Percentiles rank a stretch among this genome's conserved stretches.
Conservation (phyloP, 1,140 invertebrate species). For the Drosophila bifasciata region DNA sequence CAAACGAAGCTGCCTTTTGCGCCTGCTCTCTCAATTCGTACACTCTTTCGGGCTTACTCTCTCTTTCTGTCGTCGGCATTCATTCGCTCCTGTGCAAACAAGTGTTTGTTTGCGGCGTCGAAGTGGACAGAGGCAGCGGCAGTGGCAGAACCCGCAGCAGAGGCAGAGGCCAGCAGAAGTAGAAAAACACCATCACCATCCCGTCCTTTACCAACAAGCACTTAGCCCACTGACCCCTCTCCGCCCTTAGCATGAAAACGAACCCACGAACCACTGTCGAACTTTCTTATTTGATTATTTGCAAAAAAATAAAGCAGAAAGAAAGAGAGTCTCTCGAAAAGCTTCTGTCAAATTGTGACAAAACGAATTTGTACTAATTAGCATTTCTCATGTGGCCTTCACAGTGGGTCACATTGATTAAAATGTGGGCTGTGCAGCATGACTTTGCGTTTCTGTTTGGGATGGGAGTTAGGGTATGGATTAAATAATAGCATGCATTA, state of each 20-base stretch:
- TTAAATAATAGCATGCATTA: slow-evolving; percentile 13
- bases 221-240: slow-evolving; percentile 22
- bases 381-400: slow-evolving; percentile 57
- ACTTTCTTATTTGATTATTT: slow-evolving; percentile 65
- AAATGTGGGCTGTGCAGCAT: slow-evolving; percentile 28
- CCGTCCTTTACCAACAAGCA: slow-evolving; percentile 32
- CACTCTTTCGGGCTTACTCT: slow-evolving; percentile 7
- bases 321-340: slow-evolving; percentile 31
- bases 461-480: background rate
- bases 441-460: slow-evolving; percentile 15
- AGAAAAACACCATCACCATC: too few relatives aligned
- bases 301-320: slow-evolving; percentile 26
- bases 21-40: slow-evolving; percentile 47
- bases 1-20: slow-evolving; percentile 19
- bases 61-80: slow-evolving; percentile 19
- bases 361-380: slow-evolving; percentile 68
- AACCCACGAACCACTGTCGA: slow-evolving; percentile 23
- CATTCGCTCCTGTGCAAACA: slow-evolving; percentile 73
- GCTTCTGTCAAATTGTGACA: slow-evolving; percentile 56
- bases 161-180: background rate
- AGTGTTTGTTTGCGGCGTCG: slow-evolving; percentile 74
- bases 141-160: slow-evolving; percentile 7
- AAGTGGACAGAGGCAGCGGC: slow-evolving; percentile 28
- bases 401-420: slow-evolving; percentile 43
- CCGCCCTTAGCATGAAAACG: background rate